phyloP scores from a whole-genome alignment of 2,113 vertebrate genomes.

The Aegithalos caudatus region DNA sequence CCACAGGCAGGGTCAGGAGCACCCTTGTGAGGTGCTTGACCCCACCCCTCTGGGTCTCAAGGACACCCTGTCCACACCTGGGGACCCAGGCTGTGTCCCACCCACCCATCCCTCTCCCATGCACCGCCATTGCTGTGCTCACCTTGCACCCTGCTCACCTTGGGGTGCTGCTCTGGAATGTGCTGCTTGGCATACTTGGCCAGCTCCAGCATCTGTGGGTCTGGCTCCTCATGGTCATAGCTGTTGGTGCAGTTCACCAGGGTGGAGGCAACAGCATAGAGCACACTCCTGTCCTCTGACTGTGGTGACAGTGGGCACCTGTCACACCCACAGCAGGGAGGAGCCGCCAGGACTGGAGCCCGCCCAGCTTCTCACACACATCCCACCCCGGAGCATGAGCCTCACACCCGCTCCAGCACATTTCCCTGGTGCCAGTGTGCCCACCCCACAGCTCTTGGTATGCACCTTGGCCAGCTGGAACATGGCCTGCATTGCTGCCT shows the following conservation, averaged over 20 bases:
- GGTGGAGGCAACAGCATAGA: slow-evolving; percentile 90
- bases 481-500: slow-evolving; percentile 87
- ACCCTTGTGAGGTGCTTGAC: fast-evolving
- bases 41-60: background rate
- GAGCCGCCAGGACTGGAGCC: background rate
- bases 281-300: slow-evolving; percentile 91
- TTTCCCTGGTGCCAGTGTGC: background rate
- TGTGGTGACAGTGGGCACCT: background rate
- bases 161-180: slow-evolving; percentile 93
- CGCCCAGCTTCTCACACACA: background rate
- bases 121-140: fast-evolving
- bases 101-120: fast-evolving
- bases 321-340: background rate
- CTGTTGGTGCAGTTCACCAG: slow-evolving; percentile 98
- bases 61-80: background rate
- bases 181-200: slow-evolving; percentile 98
- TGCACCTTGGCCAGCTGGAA: slow-evolving; percentile 88
- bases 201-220: slow-evolving; percentile 95
- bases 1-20: background rate
- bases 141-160: slow-evolving; percentile 71
- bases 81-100: background rate
- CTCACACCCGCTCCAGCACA: fast-evolving
- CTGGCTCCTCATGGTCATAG: slow-evolving; percentile 90
- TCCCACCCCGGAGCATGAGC: fast-evolving
- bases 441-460: fast-evolving